Base-by-base conservation (phyloP, 2,888 invertebrate species). In the Mythimna impura region DNA sequence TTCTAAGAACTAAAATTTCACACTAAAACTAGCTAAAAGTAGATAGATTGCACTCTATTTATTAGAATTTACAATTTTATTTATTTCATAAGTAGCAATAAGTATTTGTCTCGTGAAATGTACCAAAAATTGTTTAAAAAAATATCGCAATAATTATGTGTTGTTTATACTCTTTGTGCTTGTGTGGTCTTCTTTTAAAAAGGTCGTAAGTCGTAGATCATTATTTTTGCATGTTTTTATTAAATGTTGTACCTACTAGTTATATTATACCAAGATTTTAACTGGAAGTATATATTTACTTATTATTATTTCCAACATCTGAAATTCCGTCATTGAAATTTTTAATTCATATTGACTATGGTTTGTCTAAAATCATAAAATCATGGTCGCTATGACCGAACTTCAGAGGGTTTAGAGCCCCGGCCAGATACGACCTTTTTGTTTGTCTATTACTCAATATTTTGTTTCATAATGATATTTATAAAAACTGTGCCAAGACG, bases 1-100 rank as follows among this genome's bases (percentile, higher is more conserved):
- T 87, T 87, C 87, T 76, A 82, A 83, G 79, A 87, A 88, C 85
- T 86, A 72, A 85, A 86, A 87, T 87, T 85, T 88, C 87, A 88
- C 91, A 88, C 87, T 88, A 87, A 87, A 84, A 86, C 87, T 91
- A 91, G 90, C 84, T 88, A 89, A 87, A 71, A 22, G 87, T 91
- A 91, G 90, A 84, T 87, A 90, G 88, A 89, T 87, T 91, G 91
- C 91, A 91, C 91, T 87, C 85, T 84, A 87, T 87, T 87, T 88
- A 89, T 81, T 89, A 86, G 84, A 83, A 84, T 84, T 85, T 84
- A 82, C 73, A 83, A 71, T 84, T 83, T 84, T 84, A 82, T 83
- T 82, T 82, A 84, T 80, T 81, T 83, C 78, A 62, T 84, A 78
- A 80, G 78, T 84, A 80, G 78, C 64, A 52, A 61, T 86, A 84